A percentile compares a stretch with the other conserved stretches of the same genome.
Evolutionary conservation across 2,113 vertebrate species (phyloP).

Genomic region (Charadrius vociferus): DNA sequence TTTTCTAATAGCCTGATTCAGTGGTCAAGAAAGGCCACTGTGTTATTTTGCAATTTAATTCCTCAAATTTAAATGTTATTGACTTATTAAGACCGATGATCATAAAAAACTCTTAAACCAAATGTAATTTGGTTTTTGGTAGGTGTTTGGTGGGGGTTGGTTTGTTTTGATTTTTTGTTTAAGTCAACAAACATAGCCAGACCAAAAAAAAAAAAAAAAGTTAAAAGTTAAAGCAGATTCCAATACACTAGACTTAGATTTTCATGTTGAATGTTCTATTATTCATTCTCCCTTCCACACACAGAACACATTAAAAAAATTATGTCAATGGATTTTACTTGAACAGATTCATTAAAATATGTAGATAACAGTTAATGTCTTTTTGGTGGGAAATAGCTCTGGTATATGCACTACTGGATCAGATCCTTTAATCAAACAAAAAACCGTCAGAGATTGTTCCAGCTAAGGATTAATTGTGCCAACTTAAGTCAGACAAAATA

Average conservation of each 20-base stretch:
- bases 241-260: not conserved
- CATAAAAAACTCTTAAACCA: not conserved
- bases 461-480: conserved; percentile 57
- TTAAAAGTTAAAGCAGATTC: not conserved
- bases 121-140: not conserved
- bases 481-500: conserved; percentile 61
- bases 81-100: not conserved
- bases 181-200: not conserved
- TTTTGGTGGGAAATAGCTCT: conserved; percentile 17
- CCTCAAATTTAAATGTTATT: not conserved
- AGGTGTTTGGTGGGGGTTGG: rapidly evolving
- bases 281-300: not conserved
- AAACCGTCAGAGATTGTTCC: conserved; percentile 43
- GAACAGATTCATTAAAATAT: not conserved
- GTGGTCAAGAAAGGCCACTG: not conserved
- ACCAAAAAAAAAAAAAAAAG: not conserved
- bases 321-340: not conserved
- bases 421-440: conserved; percentile 50
- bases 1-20: not conserved
- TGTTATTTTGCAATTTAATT: not conserved
- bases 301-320: not conserved
- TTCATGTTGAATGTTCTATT: not conserved
- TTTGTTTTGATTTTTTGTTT: not conserved
- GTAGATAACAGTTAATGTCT: not conserved
- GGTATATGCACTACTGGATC: not conserved